phyloP scores from a whole-genome alignment of 2,888 invertebrate species.

The Phania funesta region DNA sequence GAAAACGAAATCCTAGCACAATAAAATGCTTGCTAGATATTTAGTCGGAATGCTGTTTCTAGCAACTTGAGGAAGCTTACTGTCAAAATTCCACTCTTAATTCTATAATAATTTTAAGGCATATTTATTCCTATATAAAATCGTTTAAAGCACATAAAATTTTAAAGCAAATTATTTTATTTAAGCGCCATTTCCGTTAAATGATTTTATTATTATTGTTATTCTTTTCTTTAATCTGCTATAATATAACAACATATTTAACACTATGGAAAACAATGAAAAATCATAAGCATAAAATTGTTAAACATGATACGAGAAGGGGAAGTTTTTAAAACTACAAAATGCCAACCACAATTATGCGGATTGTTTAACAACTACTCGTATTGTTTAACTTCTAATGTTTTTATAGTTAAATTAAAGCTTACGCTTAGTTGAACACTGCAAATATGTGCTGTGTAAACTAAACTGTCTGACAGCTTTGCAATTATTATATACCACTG shows the following conservation, averaged over 20 bases:
- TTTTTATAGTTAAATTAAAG: conserved; percentile 34
- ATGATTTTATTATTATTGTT: conserved; percentile 3
- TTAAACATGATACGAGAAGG: conserved; percentile 23
- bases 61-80: too few species aligned
- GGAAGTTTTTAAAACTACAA: conserved; percentile 16
- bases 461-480: conserved; percentile 56
- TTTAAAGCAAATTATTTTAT: conserved; percentile 23
- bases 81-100: too few species aligned
- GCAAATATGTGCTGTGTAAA: conserved; percentile 46
- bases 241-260: conserved; percentile 33
- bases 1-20: too few species aligned
- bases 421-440: conserved; percentile 62
- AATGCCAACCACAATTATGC: conserved; percentile 50
- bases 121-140: not conserved
- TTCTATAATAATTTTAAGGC: too few species aligned
- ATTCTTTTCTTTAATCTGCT: not conserved
- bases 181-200: conserved; percentile 62
- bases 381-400: conserved; percentile 14
- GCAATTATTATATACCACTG: conserved; percentile 24
- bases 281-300: conserved; percentile 57
- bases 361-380: conserved; percentile 57
- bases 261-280: conserved; percentile 43
- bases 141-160: too few species aligned
- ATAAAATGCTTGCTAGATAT: too few species aligned
- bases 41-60: too few species aligned